These are phyloP conservation scores for Indicator maculatus DNA, from an alignment of 2,113 vertebrate genomes.

Conservation along the genomic window DNA sequence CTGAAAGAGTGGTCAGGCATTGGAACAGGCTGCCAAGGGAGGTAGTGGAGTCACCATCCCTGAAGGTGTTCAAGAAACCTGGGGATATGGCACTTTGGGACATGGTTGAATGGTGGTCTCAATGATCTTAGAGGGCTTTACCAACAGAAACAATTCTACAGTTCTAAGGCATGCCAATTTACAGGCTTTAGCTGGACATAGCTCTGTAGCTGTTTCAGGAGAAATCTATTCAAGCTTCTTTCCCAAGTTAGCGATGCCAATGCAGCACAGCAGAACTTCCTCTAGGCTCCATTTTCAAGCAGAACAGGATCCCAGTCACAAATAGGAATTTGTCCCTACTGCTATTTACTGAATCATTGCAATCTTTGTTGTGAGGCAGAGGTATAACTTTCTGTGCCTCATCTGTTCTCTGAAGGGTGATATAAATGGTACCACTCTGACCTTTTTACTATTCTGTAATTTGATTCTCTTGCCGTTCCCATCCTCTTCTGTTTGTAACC, in stretches of 20 bases:
- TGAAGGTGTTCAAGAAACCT: no score
- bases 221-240: not conserved
- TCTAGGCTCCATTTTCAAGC: not conserved
- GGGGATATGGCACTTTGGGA: no score
- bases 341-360: slow-evolving; percentile 48
- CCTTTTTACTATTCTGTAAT: slow-evolving; percentile 78
- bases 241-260: not conserved
- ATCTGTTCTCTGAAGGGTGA: slow-evolving; percentile 65
- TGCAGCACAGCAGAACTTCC: not conserved
- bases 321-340: slow-evolving; percentile 26
- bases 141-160: no score
- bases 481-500: slow-evolving; percentile 64
- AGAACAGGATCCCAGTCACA: not conserved
- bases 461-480: slow-evolving; percentile 71
- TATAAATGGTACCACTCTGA: slow-evolving; percentile 69
- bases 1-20: no score
- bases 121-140: no score
- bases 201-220: not conserved
- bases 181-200: not conserved
- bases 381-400: slow-evolving; percentile 56
- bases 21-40: no score
- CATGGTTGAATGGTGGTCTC: no score
- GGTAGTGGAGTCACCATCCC: no score
- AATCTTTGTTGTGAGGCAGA: slow-evolving; percentile 36
- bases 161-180: not conserved